A percentile compares a stretch with the other conserved stretches of the same genome.
Evolutionary conservation across 64 coral and sea anemone genomes (phyloP).

Genomic region (Pocillopora damicornis): DNA sequence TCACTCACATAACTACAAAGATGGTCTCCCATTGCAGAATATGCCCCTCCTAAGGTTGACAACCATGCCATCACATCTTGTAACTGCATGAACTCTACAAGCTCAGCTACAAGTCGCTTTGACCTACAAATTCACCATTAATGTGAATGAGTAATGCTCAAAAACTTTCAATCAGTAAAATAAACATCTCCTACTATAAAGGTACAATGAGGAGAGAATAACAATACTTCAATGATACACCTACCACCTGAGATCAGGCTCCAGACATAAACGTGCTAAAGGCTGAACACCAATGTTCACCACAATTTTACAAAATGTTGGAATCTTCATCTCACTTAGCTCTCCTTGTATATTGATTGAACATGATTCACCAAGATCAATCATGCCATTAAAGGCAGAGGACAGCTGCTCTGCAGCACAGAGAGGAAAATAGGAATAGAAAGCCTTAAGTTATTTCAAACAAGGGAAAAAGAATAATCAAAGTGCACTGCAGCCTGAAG

Average conservation of each 20-base stretch:
- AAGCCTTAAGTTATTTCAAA: too few relatives aligned
- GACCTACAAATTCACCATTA: constrained; percentile 41
- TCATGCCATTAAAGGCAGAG: background rate
- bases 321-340: background rate
- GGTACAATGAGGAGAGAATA: too few relatives aligned
- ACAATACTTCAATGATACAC: background rate
- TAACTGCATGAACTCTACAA: constrained; percentile 75
- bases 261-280: constrained; percentile 24
- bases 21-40: constrained; percentile 91
- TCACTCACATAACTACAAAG: constrained; percentile 65
- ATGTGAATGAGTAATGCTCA: background rate
- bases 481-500: too few relatives aligned
- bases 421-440: background rate
- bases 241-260: constrained; percentile 59
- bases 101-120: constrained; percentile 41
- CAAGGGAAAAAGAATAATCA: too few relatives aligned
- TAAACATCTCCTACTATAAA: background rate
- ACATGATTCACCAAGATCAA: background rate
- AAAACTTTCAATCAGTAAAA: background rate
- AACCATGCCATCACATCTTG: constrained; percentile 88
- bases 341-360: constrained; percentile 8
- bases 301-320: constrained; percentile 7
- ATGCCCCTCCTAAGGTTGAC: constrained; percentile 92
- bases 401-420: background rate
- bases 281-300: constrained; percentile 12